phyloP scores from a whole-genome alignment of 2,888 invertebrate species.

The Electrophaes corylata region DNA sequence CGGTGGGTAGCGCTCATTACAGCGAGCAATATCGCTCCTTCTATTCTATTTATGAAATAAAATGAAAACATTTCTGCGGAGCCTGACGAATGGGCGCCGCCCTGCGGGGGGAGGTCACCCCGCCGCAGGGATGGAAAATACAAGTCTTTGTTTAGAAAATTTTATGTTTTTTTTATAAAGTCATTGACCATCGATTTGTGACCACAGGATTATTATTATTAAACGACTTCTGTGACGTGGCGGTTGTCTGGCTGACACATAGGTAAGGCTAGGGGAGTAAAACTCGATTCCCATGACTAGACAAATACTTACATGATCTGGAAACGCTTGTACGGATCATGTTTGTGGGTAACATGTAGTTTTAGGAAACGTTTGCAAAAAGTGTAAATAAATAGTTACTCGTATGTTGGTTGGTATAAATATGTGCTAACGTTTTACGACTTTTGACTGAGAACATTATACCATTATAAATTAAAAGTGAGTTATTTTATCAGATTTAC shows the following conservation, averaged over 20 bases:
- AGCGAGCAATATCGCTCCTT: conserved; percentile 68
- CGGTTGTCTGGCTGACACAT: not conserved
- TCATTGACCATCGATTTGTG: not conserved
- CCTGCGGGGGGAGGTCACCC: conserved; percentile 20
- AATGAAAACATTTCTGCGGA: conserved; percentile 80
- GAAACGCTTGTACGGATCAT: too few species aligned
- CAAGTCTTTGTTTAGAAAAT: conserved; percentile 40
- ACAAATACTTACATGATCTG: too few species aligned
- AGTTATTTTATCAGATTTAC: too few species aligned
- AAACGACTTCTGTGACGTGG: not conserved
- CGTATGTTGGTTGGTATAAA: too few species aligned
- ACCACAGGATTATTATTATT: not conserved
- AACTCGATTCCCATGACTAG: too few species aligned
- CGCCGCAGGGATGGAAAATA: conserved; percentile 41
- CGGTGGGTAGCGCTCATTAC: conserved; percentile 60
- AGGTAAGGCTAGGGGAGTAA: not conserved
- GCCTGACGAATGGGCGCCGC: conserved; percentile 69
- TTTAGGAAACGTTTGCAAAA: too few species aligned
- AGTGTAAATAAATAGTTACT: too few species aligned
- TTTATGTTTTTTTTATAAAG: conserved; percentile 13
- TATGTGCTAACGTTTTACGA: too few species aligned
- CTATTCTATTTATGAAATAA: conserved; percentile 83
- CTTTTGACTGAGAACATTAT: too few species aligned
- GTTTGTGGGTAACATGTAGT: too few species aligned
- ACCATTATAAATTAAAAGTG: too few species aligned